Evolutionary conservation across 1,140 invertebrate species (phyloP), one percentile per base, ranked within the genome.

Genomic region (Meloidogyne chitwoodi): DNA sequence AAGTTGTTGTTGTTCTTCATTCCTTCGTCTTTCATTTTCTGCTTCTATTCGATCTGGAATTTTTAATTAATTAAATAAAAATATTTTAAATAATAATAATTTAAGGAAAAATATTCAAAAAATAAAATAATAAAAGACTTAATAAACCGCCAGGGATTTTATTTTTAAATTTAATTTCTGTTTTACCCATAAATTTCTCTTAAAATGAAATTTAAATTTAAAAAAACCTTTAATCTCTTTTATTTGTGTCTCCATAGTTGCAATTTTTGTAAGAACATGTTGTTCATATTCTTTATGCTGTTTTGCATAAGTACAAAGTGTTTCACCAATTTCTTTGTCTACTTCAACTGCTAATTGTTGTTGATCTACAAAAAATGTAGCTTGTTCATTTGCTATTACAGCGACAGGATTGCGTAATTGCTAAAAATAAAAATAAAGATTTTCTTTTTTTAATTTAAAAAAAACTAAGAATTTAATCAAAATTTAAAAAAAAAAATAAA

Each of bases 391-490:
- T 2, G 75, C 34, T 68, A 81, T 73, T 34, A 79, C 65, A 24
- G 72, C 48, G n/a, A 26, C 31, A 0, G 80, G 81, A 71, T 82
- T 83, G 10, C 69, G 31, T 34, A 83, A 48, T 83, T 83, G 81
- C 74, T 81, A 63, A 77, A 80, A 70, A 19, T 19, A 41, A 67
- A 78, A 19, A 41, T 44, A 19, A 64, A 1, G n/a, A 31, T 0
- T 16, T 34, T 24, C 16, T 68, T 29, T 12, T 2, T 62, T 24
- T 19, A 31, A 6, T n/a, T n/a, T n/a, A n/a, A n/a, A n/a, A n/a
- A n/a, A n/a, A n/a, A n/a, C n/a, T n/a, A n/a, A n/a, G n/a, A n/a
- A n/a, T n/a, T n/a, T n/a, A n/a, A n/a, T n/a, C n/a, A n/a, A n/a
- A n/a, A n/a, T n/a, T n/a, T n/a, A n/a, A n/a, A n/a, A n/a, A n/a